Evolutionary conservation across 2,797 vertebrate species (phyloP), one percentile per base, ranked within the genome.

Genomic region (Acanthornis magna): DNA sequence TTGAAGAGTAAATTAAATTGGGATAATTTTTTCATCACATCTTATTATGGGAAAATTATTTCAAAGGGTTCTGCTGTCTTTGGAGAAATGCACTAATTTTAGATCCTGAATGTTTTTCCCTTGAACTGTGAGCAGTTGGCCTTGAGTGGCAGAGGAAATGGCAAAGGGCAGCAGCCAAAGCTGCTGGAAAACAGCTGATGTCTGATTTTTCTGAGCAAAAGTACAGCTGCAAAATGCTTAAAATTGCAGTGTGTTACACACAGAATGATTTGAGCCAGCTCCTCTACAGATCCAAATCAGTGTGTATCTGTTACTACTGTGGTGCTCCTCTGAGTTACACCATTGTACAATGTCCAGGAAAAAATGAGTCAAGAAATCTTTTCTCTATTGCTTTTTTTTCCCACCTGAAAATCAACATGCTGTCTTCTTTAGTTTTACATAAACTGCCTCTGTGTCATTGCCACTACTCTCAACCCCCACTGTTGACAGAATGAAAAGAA

Each of bases 61-160:
- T 91, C 60, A 93, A 67, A 87, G 34, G 26, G 8, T 75, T 86
- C 60, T 79, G 26, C 40, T 89, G 67, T 80, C 75, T 89, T 94
- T 45, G 65, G 75, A 91, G 72, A 94, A 92, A 88, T 73, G 43
- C 10, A 36, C 60, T 89, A 63, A 91, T 92, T 94, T 94, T 95
- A 93, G 85, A 83, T 55, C 51, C 40, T 88, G 72, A 53, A 48
- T 79, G 48, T 40, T 93, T 82, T 93, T 84, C 74, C 40, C 47
- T 87, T 91, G 84, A 94, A 55, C 66, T 86, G 63, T 73, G 55
- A 93, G 74, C 40, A 67, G n/a, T 16, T 89, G 67, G 71, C 91
- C 87, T 92, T 89, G 77, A 91, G 67, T 80, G 87, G 60, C 87
- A 87, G 84, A 93, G 94, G 87, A 95, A 93, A 88, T 79, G 63